Evolutionary conservation across 2,797 vertebrate genomes (phyloP).

Genomic region (Hapalemur alaotrensis): DNA sequence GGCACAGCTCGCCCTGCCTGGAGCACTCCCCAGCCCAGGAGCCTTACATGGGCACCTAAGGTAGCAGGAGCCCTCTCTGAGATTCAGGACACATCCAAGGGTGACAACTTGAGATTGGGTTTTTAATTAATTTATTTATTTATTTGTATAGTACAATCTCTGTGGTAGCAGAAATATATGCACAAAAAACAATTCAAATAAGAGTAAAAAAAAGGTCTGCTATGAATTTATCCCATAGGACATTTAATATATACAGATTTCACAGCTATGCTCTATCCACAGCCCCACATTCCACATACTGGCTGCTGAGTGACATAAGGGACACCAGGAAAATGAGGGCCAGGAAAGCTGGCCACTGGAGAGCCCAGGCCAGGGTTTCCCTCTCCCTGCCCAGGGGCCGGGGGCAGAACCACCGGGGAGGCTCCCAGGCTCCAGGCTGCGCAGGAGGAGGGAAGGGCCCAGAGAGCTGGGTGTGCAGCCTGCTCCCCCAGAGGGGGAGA

Average conservation of each 20-base stretch:
- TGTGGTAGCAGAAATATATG: constrained; percentile 81
- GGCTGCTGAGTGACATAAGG: constrained; percentile 45
- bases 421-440: background rate
- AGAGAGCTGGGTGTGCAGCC: background rate
- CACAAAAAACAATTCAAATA: constrained; percentile 72
- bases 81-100: background rate
- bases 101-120: background rate
- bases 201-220: constrained; percentile 71
- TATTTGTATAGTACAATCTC: constrained; percentile 79
- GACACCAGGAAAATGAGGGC: constrained; percentile 42
- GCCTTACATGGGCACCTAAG: background rate
- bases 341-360: background rate
- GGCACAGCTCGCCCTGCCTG: background rate
- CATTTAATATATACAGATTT: constrained; percentile 69
- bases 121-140: constrained; percentile 78
- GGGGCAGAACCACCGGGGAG: background rate
- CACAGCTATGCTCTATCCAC: constrained; percentile 55
- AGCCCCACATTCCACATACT: background rate
- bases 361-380: background rate
- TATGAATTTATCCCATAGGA: constrained; percentile 69
- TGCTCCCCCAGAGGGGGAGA: background rate
- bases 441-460: background rate
- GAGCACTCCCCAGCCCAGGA: background rate
- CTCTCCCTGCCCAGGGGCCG: background rate
- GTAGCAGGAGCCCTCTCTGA: background rate